A percentile compares a stretch with the other conserved stretches of the same genome.
Evolutionary conservation across 2,113 vertebrate species (phyloP).

Genomic region (Pelmatolapia mariae): DNA sequence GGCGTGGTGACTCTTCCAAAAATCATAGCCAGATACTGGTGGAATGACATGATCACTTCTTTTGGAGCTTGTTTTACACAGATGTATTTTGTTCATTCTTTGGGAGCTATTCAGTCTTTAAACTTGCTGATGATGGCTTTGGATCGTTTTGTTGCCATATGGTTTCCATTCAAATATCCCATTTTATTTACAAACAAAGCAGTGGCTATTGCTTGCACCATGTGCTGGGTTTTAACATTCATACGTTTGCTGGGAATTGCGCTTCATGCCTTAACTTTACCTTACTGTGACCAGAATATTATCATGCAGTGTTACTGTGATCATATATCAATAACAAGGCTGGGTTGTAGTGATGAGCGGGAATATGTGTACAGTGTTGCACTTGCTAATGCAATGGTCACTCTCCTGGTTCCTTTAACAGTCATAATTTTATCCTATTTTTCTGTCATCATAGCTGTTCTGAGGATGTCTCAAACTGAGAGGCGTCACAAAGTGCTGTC

Average conservation of each 20-base stretch:
- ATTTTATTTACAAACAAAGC: conserved; percentile 34
- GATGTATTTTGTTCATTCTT: conserved; percentile 61
- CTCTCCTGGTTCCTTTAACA: conserved; percentile 44
- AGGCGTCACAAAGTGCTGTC: conserved; percentile 36
- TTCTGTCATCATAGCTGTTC: conserved; percentile 36
- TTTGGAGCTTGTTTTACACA: conserved; percentile 54
- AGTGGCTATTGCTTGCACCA: conserved; percentile 10
- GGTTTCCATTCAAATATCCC: conserved; percentile 47
- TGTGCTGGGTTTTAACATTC: conserved; percentile 30
- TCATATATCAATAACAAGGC: neutral
- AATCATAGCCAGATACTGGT: conserved; percentile 51
- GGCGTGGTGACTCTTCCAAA: conserved; percentile 51
- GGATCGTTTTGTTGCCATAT: conserved; percentile 59
- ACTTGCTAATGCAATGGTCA: conserved; percentile 25
- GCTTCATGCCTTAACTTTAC: neutral
- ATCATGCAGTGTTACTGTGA: conserved; percentile 63
- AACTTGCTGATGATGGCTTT: conserved; percentile 60
- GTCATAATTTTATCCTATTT: conserved; percentile 56
- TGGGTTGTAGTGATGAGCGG: conserved; percentile 20
- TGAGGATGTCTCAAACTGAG: conserved; percentile 31
- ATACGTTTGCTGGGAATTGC: conserved; percentile 14
- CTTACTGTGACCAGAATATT: conserved; percentile 46
- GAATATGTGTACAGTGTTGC: neutral
- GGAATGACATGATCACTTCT: conserved; percentile 16
- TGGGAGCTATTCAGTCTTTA: conserved; percentile 42